Evolutionary conservation across 1,140 invertebrate species (phyloP).

Genomic region (Ooceraea biroi): DNA sequence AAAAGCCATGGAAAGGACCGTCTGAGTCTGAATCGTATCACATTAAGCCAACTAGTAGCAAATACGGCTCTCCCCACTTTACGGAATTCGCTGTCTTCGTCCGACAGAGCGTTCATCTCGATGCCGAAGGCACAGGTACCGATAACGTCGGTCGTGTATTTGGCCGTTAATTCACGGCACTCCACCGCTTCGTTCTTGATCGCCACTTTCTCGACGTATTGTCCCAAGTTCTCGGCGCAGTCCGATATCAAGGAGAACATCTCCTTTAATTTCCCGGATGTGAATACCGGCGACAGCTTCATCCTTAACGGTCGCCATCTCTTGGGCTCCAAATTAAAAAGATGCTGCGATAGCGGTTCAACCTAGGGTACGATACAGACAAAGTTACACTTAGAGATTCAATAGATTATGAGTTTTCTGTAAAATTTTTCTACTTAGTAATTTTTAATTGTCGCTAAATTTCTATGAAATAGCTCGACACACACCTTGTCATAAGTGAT

Average conservation of each 20-base stretch:
- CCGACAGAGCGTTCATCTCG: constrained; percentile 84
- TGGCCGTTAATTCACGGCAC: constrained; percentile 84
- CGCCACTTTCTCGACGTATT: constrained; percentile 77
- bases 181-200: constrained; percentile 81
- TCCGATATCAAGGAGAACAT: constrained; percentile 81
- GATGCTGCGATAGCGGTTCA: constrained; percentile 78
- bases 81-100: constrained; percentile 85
- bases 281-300: constrained; percentile 83
- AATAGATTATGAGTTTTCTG: too few relatives aligned
- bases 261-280: constrained; percentile 72
- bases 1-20: constrained; percentile 72
- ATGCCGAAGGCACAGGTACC: constrained; percentile 80
- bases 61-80: constrained; percentile 80
- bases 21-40: constrained; percentile 77
- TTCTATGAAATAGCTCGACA: not conserved
- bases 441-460: not conserved
- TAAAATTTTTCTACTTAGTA: not conserved
- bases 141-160: constrained; percentile 87
- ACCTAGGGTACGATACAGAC: constrained; percentile 15
- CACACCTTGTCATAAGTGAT: constrained; percentile 74
- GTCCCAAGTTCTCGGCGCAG: constrained; percentile 79
- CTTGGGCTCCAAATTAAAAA: constrained; percentile 80
- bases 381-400: not conserved
- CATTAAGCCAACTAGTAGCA: constrained; percentile 82
- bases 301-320: constrained; percentile 86